Conservation (phyloP, 2,888 invertebrate genomes). For the Hemithea aestivaria region DNA sequence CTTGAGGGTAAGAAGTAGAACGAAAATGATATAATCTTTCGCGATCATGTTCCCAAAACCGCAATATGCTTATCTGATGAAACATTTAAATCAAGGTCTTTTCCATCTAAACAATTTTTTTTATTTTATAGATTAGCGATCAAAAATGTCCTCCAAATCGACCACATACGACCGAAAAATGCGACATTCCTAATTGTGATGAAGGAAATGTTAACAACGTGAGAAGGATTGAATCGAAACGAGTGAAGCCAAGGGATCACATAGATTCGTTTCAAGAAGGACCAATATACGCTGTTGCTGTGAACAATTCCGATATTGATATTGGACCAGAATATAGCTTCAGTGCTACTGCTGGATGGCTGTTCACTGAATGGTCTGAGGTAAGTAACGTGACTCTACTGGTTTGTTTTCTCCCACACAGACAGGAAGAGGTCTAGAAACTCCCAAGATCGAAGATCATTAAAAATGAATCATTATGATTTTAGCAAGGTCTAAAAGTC, state of each 20-base stretch:
- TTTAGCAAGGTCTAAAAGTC: no score
- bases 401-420: no score
- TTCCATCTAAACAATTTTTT: no score
- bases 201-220: conserved; percentile 34
- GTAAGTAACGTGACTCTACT: conserved; percentile 41
- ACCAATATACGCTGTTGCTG: conserved; percentile 60
- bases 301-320: conserved; percentile 54
- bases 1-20: not conserved
- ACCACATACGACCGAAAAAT: conserved; percentile 50
- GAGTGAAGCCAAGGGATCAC: conserved; percentile 44
- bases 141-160: conserved; percentile 59
- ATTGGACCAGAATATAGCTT: conserved; percentile 66
- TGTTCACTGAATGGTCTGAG: conserved; percentile 80
- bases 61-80: no score
- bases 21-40: no score
- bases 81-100: no score
- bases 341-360: conserved; percentile 70
- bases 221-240: conserved; percentile 42
- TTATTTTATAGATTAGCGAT: conserved; percentile 56
- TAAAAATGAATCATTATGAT: no score
- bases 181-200: conserved; percentile 57
- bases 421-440: no score
- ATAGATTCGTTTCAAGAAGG: conserved; percentile 61
- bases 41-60: no score
- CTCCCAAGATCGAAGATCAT: no score